Conservation (phyloP, 2,888 invertebrate species). For the Sinhomidia bicolor region DNA sequence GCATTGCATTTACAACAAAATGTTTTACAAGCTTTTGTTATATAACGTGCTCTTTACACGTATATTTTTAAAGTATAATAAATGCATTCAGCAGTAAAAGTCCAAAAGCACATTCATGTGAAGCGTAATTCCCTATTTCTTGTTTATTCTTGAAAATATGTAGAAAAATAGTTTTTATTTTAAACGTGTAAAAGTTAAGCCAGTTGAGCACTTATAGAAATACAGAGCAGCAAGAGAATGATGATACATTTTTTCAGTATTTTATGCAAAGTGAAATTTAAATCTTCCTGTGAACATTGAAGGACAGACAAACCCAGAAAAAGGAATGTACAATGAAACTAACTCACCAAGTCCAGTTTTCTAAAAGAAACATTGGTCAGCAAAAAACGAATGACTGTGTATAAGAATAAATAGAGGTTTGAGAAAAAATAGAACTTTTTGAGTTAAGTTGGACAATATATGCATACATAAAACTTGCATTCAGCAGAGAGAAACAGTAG, state of each 20-base stretch:
- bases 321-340: neutral
- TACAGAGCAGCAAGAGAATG: neutral
- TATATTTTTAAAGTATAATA: neutral
- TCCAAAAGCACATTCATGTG: neutral
- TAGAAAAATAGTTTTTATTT: conserved; percentile 24
- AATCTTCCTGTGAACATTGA: conserved; percentile 10
- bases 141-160: conserved; percentile 28
- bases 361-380: neutral
- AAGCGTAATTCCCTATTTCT: conserved; percentile 7
- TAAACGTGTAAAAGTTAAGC: too few relatives aligned
- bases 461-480: neutral
- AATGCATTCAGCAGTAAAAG: neutral
- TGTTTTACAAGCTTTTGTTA: conserved; percentile 33
- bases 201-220: neutral
- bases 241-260: neutral
- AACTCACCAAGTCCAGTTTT: neutral
- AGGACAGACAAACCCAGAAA: conserved; percentile 12
- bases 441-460: neutral
- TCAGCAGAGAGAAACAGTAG: too few relatives aligned
- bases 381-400: neutral
- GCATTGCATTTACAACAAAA: conserved; percentile 17
- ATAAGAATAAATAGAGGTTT: neutral
- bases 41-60: neutral
- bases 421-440: conserved; percentile 2
- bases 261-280: conserved; percentile 45